phyloP scores from a whole-genome alignment of 2,797 vertebrate species.

The Gymnothorax javanicus region DNA sequence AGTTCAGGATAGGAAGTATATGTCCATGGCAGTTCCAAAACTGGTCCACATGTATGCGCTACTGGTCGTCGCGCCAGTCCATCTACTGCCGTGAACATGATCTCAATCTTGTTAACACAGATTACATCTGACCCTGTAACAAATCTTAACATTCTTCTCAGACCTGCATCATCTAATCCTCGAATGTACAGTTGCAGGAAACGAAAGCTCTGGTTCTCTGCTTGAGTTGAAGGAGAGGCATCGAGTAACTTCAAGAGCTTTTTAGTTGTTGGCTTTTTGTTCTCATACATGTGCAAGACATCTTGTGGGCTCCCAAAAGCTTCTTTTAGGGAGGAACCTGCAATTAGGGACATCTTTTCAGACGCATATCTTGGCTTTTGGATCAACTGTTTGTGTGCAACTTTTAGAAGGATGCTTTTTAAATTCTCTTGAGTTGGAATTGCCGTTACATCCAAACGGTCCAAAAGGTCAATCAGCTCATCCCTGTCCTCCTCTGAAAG shows the following conservation, averaged over 20 bases:
- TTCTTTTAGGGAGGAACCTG: not conserved
- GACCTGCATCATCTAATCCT: slow-evolving; percentile 40
- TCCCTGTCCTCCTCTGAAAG: slow-evolving; percentile 16
- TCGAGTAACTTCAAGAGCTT: slow-evolving; percentile 16
- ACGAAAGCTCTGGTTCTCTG: slow-evolving; percentile 31
- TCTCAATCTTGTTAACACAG: slow-evolving; percentile 41
- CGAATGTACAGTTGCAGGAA: slow-evolving; percentile 47
- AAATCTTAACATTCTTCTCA: slow-evolving; percentile 39
- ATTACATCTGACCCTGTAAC: slow-evolving; percentile 43
- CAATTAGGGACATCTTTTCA: slow-evolving; percentile 14
- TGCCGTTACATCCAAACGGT: slow-evolving; percentile 5
- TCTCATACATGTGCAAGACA: not conserved
- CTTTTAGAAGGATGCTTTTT: slow-evolving; percentile 15
- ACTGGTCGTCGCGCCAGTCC: slow-evolving; percentile 15
- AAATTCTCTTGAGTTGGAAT: slow-evolving; percentile 13
- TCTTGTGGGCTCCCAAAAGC: slow-evolving; percentile 4
- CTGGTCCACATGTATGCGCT: slow-evolving; percentile 41
- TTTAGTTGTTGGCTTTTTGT: slow-evolving; percentile 31
- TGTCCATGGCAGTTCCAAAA: slow-evolving; percentile 46
- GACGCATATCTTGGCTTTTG: not conserved
- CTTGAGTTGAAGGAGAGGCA: not conserved
- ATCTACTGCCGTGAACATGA: slow-evolving; percentile 43
- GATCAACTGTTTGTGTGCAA: slow-evolving; percentile 15
- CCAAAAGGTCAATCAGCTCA: slow-evolving; percentile 10
- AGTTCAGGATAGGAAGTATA: slow-evolving; percentile 45